These are phyloP conservation scores for Albula glossodonta DNA, from an alignment of 2,113 vertebrate species.

Conservation along the genomic window DNA sequence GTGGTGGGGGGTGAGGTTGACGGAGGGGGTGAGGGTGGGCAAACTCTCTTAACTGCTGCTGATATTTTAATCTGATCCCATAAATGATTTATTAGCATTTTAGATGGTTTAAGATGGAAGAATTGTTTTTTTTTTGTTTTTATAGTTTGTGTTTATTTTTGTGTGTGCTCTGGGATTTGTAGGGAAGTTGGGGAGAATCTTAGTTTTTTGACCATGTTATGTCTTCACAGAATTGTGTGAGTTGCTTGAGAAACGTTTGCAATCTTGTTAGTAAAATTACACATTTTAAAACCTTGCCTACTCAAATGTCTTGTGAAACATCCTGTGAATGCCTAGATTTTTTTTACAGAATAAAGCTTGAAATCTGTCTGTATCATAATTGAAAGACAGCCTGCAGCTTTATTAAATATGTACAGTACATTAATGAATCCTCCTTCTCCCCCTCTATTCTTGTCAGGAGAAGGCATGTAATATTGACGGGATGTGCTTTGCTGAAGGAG, in stretches of 20 bases:
- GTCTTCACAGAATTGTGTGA: too few species aligned
- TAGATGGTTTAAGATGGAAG: background rate
- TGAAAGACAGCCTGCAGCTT: background rate
- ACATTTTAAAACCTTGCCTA: background rate
- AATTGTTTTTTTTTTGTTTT: background rate
- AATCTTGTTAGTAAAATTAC: background rate
- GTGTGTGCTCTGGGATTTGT: background rate
- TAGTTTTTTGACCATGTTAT: background rate
- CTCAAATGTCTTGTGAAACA: background rate
- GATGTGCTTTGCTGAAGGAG: conserved; percentile 67
- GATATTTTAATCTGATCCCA: background rate
- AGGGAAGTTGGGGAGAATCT: background rate
- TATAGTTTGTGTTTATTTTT: background rate
- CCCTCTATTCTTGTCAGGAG: conserved; percentile 53
- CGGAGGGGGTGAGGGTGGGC: background rate
- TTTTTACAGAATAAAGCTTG: background rate
- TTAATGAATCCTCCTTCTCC: conserved; percentile 3
- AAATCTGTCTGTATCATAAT: background rate
- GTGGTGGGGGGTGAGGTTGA: background rate
- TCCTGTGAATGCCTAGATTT: background rate
- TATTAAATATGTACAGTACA: background rate
- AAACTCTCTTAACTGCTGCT: background rate
- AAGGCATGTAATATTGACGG: conserved; percentile 71
- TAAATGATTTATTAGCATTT: background rate
- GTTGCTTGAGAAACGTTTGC: too few species aligned